These are phyloP conservation scores for Mesembrinibis cayennensis DNA, from an alignment of 2,113 vertebrate genomes.

Conservation along the genomic window DNA sequence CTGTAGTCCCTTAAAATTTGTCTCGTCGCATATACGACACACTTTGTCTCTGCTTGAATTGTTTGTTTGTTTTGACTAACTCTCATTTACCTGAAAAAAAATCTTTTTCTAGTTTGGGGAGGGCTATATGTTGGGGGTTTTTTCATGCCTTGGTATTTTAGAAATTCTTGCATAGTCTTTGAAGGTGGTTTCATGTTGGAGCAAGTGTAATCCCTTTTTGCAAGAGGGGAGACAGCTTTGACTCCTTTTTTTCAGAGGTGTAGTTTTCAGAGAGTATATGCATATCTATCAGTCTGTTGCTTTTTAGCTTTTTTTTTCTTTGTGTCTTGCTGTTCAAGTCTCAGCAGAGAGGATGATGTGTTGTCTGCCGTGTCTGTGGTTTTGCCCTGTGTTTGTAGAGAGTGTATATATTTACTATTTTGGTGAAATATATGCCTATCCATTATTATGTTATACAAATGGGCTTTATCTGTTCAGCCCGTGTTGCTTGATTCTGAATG, in stretches of 20 bases:
- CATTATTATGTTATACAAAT: slow-evolving; percentile 46
- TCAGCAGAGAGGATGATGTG: slow-evolving; percentile 41
- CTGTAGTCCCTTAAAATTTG: not conserved
- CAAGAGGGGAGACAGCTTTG: not conserved
- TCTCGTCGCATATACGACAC: not conserved
- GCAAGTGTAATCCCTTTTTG: slow-evolving; percentile 50
- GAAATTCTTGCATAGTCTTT: slow-evolving; percentile 46
- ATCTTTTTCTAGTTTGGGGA: not conserved
- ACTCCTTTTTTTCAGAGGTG: not conserved
- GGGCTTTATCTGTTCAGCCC: slow-evolving; percentile 38
- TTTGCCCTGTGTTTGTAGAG: slow-evolving; percentile 19
- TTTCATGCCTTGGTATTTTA: not conserved
- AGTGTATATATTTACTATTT: slow-evolving; percentile 45
- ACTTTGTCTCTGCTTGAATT: not conserved
- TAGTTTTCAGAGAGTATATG: not conserved
- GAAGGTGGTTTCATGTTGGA: slow-evolving; percentile 46
- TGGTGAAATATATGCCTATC: slow-evolving; percentile 17
- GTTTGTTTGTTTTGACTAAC: slow-evolving; percentile 26
- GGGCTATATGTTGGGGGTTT: not conserved
- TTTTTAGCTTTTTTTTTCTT: not conserved
- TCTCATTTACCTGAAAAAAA: not conserved
- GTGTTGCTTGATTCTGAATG: slow-evolving; percentile 25
- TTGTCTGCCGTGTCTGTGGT: slow-evolving; percentile 8
- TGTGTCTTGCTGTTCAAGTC: slow-evolving; percentile 27
- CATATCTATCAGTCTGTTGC: not conserved